A percentile compares a stretch with the other conserved stretches of the same genome.
Evolutionary conservation across 1,140 invertebrate species (phyloP).

Genomic region (Aporrectodea caliginosa): DNA sequence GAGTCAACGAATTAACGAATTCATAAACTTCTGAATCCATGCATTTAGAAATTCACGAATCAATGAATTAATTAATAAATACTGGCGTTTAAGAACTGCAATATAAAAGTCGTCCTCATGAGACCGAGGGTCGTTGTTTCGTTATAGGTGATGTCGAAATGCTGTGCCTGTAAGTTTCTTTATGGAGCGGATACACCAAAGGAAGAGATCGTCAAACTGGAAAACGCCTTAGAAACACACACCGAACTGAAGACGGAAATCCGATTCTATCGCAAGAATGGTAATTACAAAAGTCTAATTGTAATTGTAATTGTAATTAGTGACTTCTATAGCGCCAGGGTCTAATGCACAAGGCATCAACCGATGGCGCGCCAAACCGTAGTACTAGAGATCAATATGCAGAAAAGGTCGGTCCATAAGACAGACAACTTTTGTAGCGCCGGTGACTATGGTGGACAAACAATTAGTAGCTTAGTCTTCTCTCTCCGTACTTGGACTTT

Average conservation of each 20-base stretch:
- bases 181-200: constrained; percentile 85
- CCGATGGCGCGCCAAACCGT: neutral
- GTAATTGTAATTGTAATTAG: too few relatives aligned
- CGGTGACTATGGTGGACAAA: neutral
- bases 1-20: too few relatives aligned
- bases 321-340: neutral
- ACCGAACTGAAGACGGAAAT: constrained; percentile 89
- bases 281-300: too few relatives aligned
- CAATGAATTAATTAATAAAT: too few relatives aligned
- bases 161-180: constrained; percentile 91
- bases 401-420: neutral
- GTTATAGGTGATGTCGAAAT: constrained; percentile 73
- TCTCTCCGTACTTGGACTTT: too few relatives aligned
- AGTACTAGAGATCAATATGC: neutral
- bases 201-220: constrained; percentile 81
- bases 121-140: too few relatives aligned
- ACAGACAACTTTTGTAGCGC: neutral
- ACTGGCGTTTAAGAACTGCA: too few relatives aligned
- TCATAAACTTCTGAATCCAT: too few relatives aligned
- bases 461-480: neutral
- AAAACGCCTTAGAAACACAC: constrained; percentile 81
- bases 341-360: neutral
- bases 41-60: too few relatives aligned
- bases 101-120: too few relatives aligned
- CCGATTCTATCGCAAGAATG: constrained; percentile 89